Evolutionary conservation across 64 coral and sea anemone genomes (phyloP).

Genomic region (Montipora capricornis): DNA sequence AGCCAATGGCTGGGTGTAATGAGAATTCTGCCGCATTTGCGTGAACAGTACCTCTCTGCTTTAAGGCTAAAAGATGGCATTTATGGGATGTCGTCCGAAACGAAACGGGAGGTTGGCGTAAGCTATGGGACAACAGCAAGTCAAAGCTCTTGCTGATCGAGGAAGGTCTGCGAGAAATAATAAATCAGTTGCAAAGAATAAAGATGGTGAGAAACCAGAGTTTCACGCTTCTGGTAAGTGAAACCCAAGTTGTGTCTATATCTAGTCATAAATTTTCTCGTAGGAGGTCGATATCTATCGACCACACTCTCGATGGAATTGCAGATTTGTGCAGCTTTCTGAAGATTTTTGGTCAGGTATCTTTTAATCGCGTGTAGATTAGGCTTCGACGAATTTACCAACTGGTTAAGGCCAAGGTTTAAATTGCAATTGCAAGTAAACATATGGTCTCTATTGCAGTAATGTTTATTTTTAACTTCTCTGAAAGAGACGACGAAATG

Average conservation of each 20-base stretch:
- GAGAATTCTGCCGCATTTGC: conserved; percentile 1
- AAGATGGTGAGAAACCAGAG: conserved; percentile 46
- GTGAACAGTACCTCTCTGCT: not conserved
- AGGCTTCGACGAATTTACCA: not conserved
- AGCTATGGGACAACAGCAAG: conserved; percentile 63
- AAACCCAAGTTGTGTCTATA: not conserved
- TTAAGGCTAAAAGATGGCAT: conserved; percentile 3
- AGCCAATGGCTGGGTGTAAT: not conserved
- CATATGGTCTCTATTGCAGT: not conserved
- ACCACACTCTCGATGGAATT: conserved; percentile 3
- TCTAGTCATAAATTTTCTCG: not conserved
- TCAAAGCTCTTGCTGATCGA: conserved; percentile 13
- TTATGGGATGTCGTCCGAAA: not conserved
- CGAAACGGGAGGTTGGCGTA: not conserved
- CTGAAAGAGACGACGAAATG: not conserved
- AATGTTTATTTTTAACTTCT: not conserved
- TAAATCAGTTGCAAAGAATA: conserved; percentile 1
- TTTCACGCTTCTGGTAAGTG: conserved; percentile 1
- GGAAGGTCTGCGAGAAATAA: conserved; percentile 15
- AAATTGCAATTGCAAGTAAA: not conserved
- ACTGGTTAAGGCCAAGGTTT: not conserved
- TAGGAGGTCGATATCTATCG: conserved; percentile 3
- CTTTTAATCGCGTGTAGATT: not conserved
- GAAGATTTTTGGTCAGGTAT: conserved; percentile 37
- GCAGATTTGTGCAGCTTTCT: not conserved